A percentile compares a stretch with the other conserved stretches of the same genome.
phyloP scores from a whole-genome alignment of 2,888 invertebrate species.

The Drosophila algonquin region DNA sequence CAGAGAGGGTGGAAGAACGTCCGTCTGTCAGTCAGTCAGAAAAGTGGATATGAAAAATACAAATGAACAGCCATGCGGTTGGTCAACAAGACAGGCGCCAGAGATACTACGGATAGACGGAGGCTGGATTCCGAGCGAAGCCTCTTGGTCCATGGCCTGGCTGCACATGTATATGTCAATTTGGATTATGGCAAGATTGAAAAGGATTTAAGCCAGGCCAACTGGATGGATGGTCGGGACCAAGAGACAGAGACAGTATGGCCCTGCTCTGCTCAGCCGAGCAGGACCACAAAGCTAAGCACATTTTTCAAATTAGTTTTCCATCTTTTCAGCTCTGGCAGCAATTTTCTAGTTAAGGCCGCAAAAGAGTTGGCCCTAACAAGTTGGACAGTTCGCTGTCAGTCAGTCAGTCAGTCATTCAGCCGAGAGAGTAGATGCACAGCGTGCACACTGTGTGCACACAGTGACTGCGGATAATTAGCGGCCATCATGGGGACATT shows the following conservation, averaged over 20 bases:
- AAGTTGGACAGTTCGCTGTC: constrained; percentile 47
- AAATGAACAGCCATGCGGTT: constrained; percentile 75
- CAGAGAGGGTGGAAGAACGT: constrained; percentile 48
- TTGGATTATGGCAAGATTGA: constrained; percentile 75
- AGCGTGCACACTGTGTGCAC: constrained; percentile 29
- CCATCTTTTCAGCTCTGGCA: constrained; percentile 42
- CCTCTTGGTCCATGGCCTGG: constrained; percentile 47
- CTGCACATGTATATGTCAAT: constrained; percentile 66
- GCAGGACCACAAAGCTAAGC: constrained; percentile 41
- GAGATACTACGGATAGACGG: constrained; percentile 10
- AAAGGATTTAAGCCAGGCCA: constrained; percentile 61
- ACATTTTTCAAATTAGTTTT: constrained; percentile 76
- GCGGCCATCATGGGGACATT: constrained; percentile 64
- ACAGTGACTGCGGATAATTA: constrained; percentile 70
- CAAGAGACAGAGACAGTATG: constrained; percentile 19
- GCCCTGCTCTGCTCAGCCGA: too few relatives aligned
- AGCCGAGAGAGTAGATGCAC: constrained; percentile 40
- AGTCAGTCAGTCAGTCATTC: constrained; percentile 31
- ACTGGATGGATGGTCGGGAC: constrained; percentile 18
- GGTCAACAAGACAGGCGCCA: constrained; percentile 72
- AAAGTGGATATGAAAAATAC: constrained; percentile 70
- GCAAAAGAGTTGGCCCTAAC: constrained; percentile 45
- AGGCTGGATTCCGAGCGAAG: constrained; percentile 41
- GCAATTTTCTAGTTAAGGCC: constrained; percentile 54
- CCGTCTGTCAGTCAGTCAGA: constrained; percentile 49